Percentiles rank a stretch among this genome's conserved stretches.
Conservation (phyloP, 2,797 vertebrate genomes). For the Thalassophryne amazonica region DNA sequence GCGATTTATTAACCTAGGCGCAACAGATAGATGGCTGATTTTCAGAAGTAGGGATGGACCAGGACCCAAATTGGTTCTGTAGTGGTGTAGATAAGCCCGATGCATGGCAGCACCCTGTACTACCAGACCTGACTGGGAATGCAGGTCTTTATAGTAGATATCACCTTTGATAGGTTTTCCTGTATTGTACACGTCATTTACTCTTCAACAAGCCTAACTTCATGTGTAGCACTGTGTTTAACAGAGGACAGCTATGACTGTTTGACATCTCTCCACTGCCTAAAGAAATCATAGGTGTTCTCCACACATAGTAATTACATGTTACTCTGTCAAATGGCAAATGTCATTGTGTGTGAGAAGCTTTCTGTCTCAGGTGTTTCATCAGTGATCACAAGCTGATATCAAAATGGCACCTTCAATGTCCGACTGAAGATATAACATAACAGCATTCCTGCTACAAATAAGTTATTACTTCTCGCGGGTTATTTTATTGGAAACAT, state of each 20-base stretch:
- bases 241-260: conserved; percentile 31
- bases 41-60: too few species aligned
- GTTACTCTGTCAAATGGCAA: too few species aligned
- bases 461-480: too few species aligned
- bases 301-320: conserved; percentile 25
- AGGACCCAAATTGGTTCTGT: too few species aligned
- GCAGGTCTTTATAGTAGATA: neutral
- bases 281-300: conserved; percentile 34
- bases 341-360: too few species aligned
- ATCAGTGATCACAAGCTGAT: conserved; percentile 24
- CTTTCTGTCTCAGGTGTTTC: conserved; percentile 22
- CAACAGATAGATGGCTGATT: too few species aligned
- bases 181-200: conserved; percentile 29
- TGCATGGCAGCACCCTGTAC: too few species aligned
- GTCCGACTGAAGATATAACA: conserved; percentile 33
- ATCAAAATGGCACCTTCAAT: conserved; percentile 18
- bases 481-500: too few species aligned
- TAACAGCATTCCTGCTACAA: too few species aligned
- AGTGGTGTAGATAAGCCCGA: too few species aligned
- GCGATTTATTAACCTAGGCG: too few species aligned
- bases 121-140: too few species aligned
- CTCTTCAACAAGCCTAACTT: conserved; percentile 25
- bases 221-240: conserved; percentile 11
- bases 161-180: conserved; percentile 14
- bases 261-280: conserved; percentile 20